Conservation (phyloP, 2,888 invertebrate species). For the Rutpela maculata region DNA sequence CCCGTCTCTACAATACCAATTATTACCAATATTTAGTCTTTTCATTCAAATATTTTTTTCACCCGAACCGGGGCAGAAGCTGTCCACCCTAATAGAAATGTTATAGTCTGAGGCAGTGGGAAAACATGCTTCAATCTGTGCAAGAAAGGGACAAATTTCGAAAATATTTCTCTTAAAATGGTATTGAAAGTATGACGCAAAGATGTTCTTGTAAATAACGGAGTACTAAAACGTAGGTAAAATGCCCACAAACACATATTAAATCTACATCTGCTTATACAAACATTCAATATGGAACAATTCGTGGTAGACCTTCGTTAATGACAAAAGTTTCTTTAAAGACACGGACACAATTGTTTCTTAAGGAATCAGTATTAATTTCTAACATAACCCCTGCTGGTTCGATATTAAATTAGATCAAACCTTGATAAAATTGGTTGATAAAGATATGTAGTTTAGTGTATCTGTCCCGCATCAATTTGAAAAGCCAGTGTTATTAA, state of each 20-base stretch:
- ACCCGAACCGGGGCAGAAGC: conserved; percentile 39
- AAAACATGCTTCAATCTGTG: not conserved
- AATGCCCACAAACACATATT: no score
- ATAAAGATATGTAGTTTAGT: conserved; percentile 60
- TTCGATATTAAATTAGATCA: conserved; percentile 54
- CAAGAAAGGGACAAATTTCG: not conserved
- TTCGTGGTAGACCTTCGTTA: not conserved
- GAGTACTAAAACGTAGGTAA: not conserved
- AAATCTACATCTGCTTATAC: no score
- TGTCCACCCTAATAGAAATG: conserved; percentile 51
- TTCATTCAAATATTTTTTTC: conserved; percentile 54
- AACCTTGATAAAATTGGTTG: conserved; percentile 54
- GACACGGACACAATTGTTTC: not conserved
- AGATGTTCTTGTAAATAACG: not conserved
- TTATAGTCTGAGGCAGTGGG: conserved; percentile 40
- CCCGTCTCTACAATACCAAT: conserved; percentile 66
- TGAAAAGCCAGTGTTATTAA: conserved; percentile 65
- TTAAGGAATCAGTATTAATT: conserved; percentile 16
- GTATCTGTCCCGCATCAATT: conserved; percentile 66
- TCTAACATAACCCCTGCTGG: conserved; percentile 31
- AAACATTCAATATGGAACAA: not conserved
- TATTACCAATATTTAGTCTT: conserved; percentile 65
- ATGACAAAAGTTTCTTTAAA: not conserved
- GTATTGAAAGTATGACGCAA: not conserved
- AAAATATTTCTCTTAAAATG: not conserved